Conservation (phyloP, 1,140 invertebrate species). For the Ceratosolen fusciceps region DNA sequence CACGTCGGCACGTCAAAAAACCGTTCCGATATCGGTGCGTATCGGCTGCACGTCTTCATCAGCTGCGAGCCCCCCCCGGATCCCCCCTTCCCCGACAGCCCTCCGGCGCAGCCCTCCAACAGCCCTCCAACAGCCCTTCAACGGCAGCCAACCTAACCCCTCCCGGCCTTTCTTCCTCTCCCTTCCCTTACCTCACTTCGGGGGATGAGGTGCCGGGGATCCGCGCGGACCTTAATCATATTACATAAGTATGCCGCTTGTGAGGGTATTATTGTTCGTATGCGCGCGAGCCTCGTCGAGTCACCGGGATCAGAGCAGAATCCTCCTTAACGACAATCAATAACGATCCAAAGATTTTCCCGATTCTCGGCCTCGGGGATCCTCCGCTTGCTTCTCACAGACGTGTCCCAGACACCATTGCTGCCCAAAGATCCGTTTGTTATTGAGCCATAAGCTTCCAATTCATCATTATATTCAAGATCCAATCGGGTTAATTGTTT, state of each 20-base stretch:
- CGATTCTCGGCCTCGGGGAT: neutral
- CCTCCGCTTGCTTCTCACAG: too few species aligned
- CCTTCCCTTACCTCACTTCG: neutral
- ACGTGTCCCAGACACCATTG: too few species aligned
- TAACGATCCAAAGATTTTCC: constrained; percentile 21
- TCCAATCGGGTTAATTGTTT: neutral
- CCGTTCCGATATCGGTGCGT: neutral
- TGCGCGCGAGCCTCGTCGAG: neutral
- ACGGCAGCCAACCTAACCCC: neutral
- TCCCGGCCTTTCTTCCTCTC: neutral
- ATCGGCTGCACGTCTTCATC: neutral
- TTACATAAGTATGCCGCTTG: constrained; percentile 7
- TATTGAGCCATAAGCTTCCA: too few species aligned
- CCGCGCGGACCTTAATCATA: constrained; percentile 21
- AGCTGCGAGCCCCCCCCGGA: neutral
- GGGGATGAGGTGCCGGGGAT: constrained; percentile 13
- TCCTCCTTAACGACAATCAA: neutral
- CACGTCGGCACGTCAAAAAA: constrained; percentile 2
- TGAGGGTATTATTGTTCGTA: neutral
- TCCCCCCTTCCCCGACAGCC: neutral
- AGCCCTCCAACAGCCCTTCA: too few species aligned
- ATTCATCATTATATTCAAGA: neutral
- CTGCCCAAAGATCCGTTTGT: constrained; percentile 22
- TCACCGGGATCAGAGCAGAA: neutral
- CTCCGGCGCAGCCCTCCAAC: too few species aligned